Evolutionary conservation across 2,888 invertebrate species (phyloP), one percentile per base, ranked within the genome.

Genomic region (Malthinus flaveolus): DNA sequence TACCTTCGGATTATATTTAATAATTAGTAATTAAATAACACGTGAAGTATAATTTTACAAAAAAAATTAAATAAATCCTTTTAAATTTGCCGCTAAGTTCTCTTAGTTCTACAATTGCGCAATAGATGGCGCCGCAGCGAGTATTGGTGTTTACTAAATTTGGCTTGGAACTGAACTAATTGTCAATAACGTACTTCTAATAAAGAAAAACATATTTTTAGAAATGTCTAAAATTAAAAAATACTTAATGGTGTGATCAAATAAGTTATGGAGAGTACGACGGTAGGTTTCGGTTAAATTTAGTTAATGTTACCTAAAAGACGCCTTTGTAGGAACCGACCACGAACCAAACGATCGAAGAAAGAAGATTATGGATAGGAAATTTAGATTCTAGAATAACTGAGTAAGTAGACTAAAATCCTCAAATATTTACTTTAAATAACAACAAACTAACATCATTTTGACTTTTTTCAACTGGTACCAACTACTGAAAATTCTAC

Each of bases 401-500:
- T 84, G 96, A 97, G 95, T 96, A 93, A 93, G 95, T 86, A 79
- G 74, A 46, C 61, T 60, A 53, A 34, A 23, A 34, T 45, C 3
- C 4, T 45, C 7, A 6, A 32, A 32, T 62, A 36, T 61, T 49
- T 36, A 39, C 44, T 58, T 52, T 52, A 23, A 48, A 34, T 23
- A 44, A 46, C 48, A 33, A 32, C 15, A 9, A 42, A 56, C 52
- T 57, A 56, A 63, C 55, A 48, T 50, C 23, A 49, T 58, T 59
- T 53, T 65, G 39, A 15, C 39, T 66, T 62, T 54, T 82, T 73
- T 82, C 85, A 88, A 91, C 88, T 84, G 93, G 93, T 94, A 88
- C 88, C 90, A 94, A 87, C 87, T 97, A 84, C 84, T 97, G 82
- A 96, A 96, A 92, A 87, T 96, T 82, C 86, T 94, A 82, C 94